Evolutionary conservation across 2,888 invertebrate genomes (phyloP).

Genomic region (Nebria brevicollis): DNA sequence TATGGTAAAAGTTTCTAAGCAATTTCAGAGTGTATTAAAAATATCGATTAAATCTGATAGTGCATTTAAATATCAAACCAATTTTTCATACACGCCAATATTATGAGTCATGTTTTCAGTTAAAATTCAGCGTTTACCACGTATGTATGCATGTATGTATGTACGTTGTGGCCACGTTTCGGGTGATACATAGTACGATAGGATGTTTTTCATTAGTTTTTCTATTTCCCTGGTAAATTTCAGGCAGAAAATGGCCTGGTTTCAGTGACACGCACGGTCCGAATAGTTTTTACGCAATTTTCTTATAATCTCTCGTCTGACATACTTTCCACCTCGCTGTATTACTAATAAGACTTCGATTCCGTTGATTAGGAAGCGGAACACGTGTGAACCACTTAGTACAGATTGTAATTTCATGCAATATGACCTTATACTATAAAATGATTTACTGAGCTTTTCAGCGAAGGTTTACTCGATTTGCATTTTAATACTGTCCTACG

Average conservation of each 20-base stretch:
- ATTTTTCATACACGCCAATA: neutral
- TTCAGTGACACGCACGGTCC: neutral
- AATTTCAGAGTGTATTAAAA: neutral
- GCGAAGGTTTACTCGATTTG: neutral
- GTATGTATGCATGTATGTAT: neutral
- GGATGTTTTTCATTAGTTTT: neutral
- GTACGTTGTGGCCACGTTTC: neutral
- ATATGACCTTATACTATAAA: neutral
- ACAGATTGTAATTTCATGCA: neutral
- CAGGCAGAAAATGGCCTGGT: neutral
- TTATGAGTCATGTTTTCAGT: neutral
- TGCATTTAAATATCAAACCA: neutral
- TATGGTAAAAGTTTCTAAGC: neutral
- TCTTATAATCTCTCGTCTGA: neutral
- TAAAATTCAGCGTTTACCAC: neutral
- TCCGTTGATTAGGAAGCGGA: neutral
- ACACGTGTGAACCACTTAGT: neutral
- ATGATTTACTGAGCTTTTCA: neutral
- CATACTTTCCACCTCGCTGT: neutral
- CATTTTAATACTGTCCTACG: too few relatives aligned
- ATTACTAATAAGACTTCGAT: neutral
- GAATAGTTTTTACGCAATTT: neutral
- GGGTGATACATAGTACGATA: neutral
- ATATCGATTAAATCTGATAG: neutral
- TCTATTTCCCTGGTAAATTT: neutral